Percentiles rank a stretch among this genome's conserved stretches.
Conservation (phyloP, 2,113 vertebrate species). For the Sterna hirundo region DNA sequence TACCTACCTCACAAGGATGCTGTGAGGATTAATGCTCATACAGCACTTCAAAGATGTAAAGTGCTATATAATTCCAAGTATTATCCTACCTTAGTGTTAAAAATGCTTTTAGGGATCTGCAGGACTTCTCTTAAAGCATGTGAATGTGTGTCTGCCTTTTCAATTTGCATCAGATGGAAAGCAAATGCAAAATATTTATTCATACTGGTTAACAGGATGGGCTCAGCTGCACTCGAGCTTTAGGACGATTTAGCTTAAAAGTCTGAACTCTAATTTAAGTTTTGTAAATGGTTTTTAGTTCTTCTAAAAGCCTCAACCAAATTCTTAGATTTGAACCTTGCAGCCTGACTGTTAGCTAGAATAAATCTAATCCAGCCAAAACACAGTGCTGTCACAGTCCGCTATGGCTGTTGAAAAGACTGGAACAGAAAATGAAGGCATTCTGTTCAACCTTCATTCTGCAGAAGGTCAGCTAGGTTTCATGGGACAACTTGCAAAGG, state of each 20-base stretch:
- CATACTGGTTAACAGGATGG: background rate
- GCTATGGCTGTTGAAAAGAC: background rate
- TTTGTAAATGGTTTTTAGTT: background rate
- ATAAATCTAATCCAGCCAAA: conserved; percentile 7
- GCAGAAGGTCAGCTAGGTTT: background rate
- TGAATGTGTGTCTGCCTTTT: background rate
- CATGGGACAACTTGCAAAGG: background rate
- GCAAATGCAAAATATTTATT: conserved; percentile 18
- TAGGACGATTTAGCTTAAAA: background rate
- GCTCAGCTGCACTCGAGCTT: background rate
- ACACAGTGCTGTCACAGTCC: background rate
- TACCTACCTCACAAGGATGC: background rate
- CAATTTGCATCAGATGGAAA: background rate
- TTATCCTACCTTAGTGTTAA: background rate
- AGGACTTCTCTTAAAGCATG: background rate
- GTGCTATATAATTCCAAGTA: background rate
- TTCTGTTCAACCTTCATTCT: background rate
- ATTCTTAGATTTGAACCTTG: background rate
- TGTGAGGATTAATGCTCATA: background rate
- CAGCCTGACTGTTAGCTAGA: background rate
- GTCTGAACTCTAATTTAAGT: background rate
- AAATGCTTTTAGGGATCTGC: background rate
- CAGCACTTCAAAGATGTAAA: background rate
- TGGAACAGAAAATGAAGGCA: background rate
- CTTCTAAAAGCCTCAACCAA: background rate